Base-by-base conservation (phyloP, 2,888 invertebrate species). In the Cryptophagus acutangulus region DNA sequence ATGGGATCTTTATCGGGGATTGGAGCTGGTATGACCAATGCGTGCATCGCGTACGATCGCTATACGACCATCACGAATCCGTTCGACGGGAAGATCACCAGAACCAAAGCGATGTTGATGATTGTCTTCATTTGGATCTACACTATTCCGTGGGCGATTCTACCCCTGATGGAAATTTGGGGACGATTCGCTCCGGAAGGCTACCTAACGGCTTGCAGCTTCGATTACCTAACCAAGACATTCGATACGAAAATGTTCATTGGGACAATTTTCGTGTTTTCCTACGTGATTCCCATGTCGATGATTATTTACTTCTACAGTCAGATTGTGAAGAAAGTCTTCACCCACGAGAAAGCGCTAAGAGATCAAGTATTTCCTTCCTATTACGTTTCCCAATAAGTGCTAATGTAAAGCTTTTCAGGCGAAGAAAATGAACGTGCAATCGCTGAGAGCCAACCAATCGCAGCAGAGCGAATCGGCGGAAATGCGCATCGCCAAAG, bases 361-460 rank as follows among this genome's bases (percentile, higher is more conserved):
- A 78, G 81, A 58, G 82, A 82, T 44, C 79, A 79, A 67, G 77
- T n/a, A n/a, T n/a, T n/a, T n/a, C n/a, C n/a, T n/a, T n/a, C n/a
- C n/a, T n/a, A n/a, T n/a, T n/a, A n/a, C n/a, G n/a, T n/a, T n/a
- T n/a, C n/a, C n/a, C n/a, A n/a, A n/a, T n/a, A n/a, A n/a, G n/a
- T n/a, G n/a, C n/a, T 40, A 14, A 13, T 30, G 40, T 26, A 31
- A 40, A n/a, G n/a, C n/a, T 40, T 59, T 55, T 12, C 40, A 83
- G 76, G 90, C 90, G 0, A 89, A 88, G 61, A 90, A 90, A 70
- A 91, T 90, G 90, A 90, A 90, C 60, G 87, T 90, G 0, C 88
- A 90, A 58, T 89, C 89, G 1, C 70, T 90, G 18, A 75, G 88
- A 36, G 76, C 78, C 46, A 80, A 87, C 68, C 80, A 84, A 63